Percentiles rank a stretch among this genome's conserved stretches.
These are phyloP conservation scores for Nilaparvata lugens DNA, from an alignment of 1,140 invertebrate genomes.

Conservation along the genomic window DNA sequence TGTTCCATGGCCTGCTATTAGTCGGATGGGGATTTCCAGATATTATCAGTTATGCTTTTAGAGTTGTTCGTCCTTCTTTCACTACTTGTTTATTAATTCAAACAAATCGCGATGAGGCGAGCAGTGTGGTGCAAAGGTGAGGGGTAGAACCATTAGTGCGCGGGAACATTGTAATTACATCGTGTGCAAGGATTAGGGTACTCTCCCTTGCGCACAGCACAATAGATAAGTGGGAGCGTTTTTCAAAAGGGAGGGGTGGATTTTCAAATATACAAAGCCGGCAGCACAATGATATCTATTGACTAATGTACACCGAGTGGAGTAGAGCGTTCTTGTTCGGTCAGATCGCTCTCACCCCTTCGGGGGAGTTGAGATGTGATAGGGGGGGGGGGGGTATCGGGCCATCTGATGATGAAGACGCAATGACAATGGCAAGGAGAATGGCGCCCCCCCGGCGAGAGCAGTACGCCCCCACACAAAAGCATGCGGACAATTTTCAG, in stretches of 20 bases:
- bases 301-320: background rate
- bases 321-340: no score
- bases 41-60: constrained; percentile 6
- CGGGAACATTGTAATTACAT: constrained; percentile 4
- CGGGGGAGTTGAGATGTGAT: no score
- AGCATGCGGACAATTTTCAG: no score
- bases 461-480: no score
- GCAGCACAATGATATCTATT: constrained; percentile 1
- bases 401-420: no score
- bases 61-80: background rate
- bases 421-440: no score
- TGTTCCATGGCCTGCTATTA: background rate
- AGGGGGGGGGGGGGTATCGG: no score
- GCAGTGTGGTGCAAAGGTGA: background rate
- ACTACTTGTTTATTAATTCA: constrained; percentile 1
- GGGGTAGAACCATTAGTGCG: background rate
- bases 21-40: background rate
- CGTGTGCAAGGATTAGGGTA: background rate
- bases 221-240: constrained; percentile 3
- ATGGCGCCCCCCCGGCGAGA: no score
- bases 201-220: background rate
- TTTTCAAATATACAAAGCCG: constrained; percentile 2
- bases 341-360: no score
- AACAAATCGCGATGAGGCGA: background rate
- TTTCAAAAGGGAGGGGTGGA: background rate